Evolutionary conservation across 2,797 vertebrate species (phyloP).

Genomic region (Girardinus metallicus): DNA sequence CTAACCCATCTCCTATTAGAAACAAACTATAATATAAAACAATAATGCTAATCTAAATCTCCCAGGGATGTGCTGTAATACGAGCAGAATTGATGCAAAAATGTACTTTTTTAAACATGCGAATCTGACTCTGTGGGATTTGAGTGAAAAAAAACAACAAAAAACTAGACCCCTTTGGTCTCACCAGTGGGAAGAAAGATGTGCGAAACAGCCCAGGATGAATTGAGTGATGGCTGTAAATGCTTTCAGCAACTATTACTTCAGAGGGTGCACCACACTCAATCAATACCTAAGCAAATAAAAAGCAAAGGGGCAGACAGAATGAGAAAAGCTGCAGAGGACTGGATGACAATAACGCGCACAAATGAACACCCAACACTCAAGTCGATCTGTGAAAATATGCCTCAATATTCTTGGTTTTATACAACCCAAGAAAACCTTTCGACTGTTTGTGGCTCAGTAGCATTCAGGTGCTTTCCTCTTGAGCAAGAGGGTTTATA

Average conservation of each 20-base stretch:
- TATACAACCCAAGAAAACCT: constrained; percentile 4
- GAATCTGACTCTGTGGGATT: constrained; percentile 28
- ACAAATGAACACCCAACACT: constrained; percentile 46
- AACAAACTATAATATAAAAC: not conserved
- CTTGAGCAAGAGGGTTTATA: not conserved
- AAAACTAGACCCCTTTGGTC: constrained; percentile 44
- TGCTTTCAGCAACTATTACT: constrained; percentile 86
- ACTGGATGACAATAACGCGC: constrained; percentile 49
- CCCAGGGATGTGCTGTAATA: not conserved
- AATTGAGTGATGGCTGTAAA: constrained; percentile 80
- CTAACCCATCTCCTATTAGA: not conserved
- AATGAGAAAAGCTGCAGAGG: constrained; percentile 68
- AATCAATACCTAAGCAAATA: constrained; percentile 84
- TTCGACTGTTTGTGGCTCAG: not conserved
- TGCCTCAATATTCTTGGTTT: not conserved
- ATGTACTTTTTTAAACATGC: constrained; percentile 28
- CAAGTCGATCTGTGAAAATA: constrained; percentile 1
- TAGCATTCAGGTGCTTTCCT: not conserved
- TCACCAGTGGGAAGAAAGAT: constrained; percentile 50
- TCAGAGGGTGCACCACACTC: constrained; percentile 79
- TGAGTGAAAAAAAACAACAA: not conserved
- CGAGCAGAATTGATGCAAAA: not conserved
- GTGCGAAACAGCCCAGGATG: constrained; percentile 50
- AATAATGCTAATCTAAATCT: not conserved
- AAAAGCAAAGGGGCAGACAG: constrained; percentile 76